These are phyloP conservation scores for Polydesmus complanatus DNA, from an alignment of 2,888 invertebrate species.

Conservation along the genomic window DNA sequence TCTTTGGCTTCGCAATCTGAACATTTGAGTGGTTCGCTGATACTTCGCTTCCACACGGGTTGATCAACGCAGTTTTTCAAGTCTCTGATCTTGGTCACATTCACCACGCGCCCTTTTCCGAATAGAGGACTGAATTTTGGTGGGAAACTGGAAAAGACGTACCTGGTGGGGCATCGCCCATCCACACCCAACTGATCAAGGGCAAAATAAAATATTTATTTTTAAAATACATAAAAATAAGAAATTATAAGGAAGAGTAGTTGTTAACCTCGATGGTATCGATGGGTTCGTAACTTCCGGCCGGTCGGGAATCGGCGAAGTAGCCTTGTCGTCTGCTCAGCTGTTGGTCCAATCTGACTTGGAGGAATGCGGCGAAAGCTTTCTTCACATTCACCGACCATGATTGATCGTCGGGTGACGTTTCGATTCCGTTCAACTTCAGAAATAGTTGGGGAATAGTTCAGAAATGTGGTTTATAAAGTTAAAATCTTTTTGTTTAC, in stretches of 20 bases:
- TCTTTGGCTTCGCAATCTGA: conserved; percentile 4
- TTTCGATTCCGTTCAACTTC: conserved; percentile 24
- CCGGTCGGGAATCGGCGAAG: background rate
- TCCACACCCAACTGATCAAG: conserved; percentile 8
- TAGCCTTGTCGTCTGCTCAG: conserved; percentile 8
- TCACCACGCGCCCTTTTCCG: too few species aligned
- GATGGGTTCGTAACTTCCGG: conserved; percentile 7
- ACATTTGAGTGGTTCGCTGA: conserved; percentile 12
- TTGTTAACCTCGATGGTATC: conserved; percentile 5
- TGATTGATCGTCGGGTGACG: conserved; percentile 27
- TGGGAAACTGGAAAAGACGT: conserved; percentile 6
- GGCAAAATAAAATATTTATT: too few species aligned
- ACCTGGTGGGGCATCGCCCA: conserved; percentile 7
- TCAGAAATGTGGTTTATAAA: background rate
- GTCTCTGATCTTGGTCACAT: conserved; percentile 13
- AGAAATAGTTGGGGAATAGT: background rate
- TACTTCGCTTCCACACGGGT: conserved; percentile 5
- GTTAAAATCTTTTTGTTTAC: background rate
- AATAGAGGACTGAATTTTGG: too few species aligned
- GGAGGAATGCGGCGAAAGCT: conserved; percentile 27
- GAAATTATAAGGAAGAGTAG: background rate
- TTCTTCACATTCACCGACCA: conserved; percentile 35
- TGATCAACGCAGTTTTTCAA: conserved; percentile 4
- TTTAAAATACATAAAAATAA: background rate
- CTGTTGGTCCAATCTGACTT: conserved; percentile 27